Base-by-base conservation (phyloP, 2,888 invertebrate species). In the Ophion slaviceki region DNA sequence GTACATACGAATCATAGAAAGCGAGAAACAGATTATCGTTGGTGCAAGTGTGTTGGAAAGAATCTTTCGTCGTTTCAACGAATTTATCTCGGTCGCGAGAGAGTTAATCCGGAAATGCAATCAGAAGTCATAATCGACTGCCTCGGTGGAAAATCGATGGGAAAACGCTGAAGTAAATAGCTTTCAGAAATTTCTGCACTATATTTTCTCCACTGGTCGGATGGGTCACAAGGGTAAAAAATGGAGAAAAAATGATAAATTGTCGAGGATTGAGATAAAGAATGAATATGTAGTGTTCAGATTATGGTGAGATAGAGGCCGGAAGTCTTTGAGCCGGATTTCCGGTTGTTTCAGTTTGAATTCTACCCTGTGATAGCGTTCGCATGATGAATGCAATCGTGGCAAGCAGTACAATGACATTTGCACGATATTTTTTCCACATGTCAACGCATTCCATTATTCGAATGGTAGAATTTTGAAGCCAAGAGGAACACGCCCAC, bases 401-500 rank as follows among this genome's bases (percentile, higher is more conserved):
- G 74, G 59, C 11, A 36, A n/a, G 80, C 32, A 20, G 20, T 3
- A 57, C 17, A 28, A 40, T 72, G 14, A 45, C 10, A 24, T 32
- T 45, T 20, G 20, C 11, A 24, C 53, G 17, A 67, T 57, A 28
- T 85, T 47, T 70, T 32, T 11, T 24, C 17, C 45, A 5, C 45
- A 66, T 53, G 40, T 57, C 5, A 57, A 57, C 61, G 80, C 36
- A 77, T 68, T 7, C 53, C 67, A n/a, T 20, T 68, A 62, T 61
- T 74, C 62, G 64, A 84, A 88, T 88, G 88, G 88, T 89, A 90
- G 89, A 92, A 91, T 66, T 91, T 92, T 91, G 90, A 90, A 88
- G 67, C 20, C 88, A 87, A 90, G 88, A 2, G 45, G 62, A 90
- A 90, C 70, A 57, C 28, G 47, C 59, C 40, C n/a, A 57, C 57